Percentiles rank a stretch among this genome's conserved stretches.
Conservation (phyloP, 2,113 vertebrate species). For the Callipepla squamata region DNA sequence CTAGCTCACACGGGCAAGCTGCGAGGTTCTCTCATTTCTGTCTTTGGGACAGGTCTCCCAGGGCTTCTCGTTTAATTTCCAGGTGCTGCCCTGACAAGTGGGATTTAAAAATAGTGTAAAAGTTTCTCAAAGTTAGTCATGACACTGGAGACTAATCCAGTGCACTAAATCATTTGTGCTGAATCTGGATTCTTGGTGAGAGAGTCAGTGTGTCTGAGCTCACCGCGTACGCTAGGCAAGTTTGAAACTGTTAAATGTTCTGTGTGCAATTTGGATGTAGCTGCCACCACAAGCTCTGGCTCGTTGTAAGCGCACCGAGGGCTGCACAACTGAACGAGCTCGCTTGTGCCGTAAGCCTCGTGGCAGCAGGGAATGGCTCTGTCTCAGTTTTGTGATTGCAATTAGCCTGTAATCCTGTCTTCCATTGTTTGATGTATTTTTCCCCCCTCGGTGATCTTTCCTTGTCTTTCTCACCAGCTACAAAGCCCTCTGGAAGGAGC, state of each 20-base stretch:
- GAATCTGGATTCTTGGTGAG: slow-evolving; percentile 45
- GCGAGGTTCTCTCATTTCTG: not conserved
- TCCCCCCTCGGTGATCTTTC: not conserved
- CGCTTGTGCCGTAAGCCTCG: not conserved
- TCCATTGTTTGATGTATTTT: not conserved
- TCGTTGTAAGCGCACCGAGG: slow-evolving; percentile 23
- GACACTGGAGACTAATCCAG: slow-evolving; percentile 28
- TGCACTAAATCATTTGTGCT: slow-evolving; percentile 43
- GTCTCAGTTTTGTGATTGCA: slow-evolving; percentile 20
- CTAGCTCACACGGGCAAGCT: not conserved
- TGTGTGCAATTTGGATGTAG: slow-evolving; percentile 49
- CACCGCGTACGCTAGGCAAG: slow-evolving; percentile 39
- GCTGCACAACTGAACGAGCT: slow-evolving; percentile 33
- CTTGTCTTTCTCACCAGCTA: too few species aligned
- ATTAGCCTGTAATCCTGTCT: not conserved
- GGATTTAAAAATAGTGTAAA: slow-evolving; percentile 55
- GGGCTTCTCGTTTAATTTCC: slow-evolving; percentile 30
- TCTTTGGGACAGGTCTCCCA: not conserved
- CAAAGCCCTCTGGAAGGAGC: too few species aligned
- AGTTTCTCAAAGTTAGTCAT: slow-evolving; percentile 59
- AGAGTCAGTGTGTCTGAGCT: slow-evolving; percentile 58
- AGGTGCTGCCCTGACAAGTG: slow-evolving; percentile 54
- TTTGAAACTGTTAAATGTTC: slow-evolving; percentile 71
- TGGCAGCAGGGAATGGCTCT: not conserved
- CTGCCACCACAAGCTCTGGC: slow-evolving; percentile 54